Evolutionary conservation across 1,140 invertebrate genomes (phyloP).

Genomic region (Aporrectodea caliginosa): DNA sequence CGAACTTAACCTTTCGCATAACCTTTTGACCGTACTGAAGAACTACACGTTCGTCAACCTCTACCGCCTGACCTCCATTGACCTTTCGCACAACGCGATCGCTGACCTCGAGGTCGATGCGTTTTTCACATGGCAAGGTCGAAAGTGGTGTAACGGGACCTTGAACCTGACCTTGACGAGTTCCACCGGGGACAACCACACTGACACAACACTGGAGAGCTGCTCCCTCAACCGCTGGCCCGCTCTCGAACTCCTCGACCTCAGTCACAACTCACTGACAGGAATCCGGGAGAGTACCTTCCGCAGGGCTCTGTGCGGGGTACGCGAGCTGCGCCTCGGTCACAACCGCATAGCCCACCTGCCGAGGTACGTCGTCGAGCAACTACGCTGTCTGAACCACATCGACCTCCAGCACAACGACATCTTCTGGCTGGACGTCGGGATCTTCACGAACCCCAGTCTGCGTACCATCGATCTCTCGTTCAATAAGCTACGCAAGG

Average conservation of each 20-base stretch:
- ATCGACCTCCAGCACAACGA: slow-evolving; percentile 26
- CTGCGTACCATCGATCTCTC: slow-evolving; percentile 22
- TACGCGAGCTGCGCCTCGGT: not conserved
- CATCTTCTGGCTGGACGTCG: slow-evolving; percentile 29
- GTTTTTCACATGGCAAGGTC: not conserved
- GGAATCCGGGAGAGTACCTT: slow-evolving; percentile 6
- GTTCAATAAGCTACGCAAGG: slow-evolving; percentile 18
- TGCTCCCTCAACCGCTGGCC: slow-evolving; percentile 9
- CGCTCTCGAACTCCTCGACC: slow-evolving; percentile 5
- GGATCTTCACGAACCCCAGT: slow-evolving; percentile 22
- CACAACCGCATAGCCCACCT: slow-evolving; percentile 17
- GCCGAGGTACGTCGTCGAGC: slow-evolving; percentile 21
- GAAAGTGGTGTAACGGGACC: not conserved
- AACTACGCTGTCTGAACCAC: slow-evolving; percentile 6
- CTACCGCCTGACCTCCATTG: not conserved
- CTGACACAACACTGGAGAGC: not conserved
- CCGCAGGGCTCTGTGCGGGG: slow-evolving; percentile 16
- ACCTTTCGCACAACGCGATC: slow-evolving; percentile 14
- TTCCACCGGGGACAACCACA: not conserved
- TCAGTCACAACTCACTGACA: slow-evolving; percentile 5
- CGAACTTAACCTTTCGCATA: not conserved
- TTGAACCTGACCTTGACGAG: not conserved
- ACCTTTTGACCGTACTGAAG: not conserved
- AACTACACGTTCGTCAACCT: slow-evolving; percentile 24
- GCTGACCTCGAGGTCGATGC: not conserved